Evolutionary conservation across 2,113 vertebrate species (phyloP).

Genomic region (Ramphastos sulfuratus): DNA sequence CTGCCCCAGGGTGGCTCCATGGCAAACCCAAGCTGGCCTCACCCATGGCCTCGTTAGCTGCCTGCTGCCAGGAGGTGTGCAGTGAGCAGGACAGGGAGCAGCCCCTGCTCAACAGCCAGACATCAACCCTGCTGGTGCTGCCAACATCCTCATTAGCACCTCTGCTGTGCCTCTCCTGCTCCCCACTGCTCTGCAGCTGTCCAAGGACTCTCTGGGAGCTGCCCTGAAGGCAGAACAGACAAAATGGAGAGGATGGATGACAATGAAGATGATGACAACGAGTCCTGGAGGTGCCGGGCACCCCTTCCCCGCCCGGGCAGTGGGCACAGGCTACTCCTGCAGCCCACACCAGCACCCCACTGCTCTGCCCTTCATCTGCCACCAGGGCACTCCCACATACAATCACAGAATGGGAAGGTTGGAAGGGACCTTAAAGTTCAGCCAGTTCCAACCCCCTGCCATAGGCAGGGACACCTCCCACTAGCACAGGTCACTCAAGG

Average conservation of each 20-base stretch:
- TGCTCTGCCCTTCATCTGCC: neutral
- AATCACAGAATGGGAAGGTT: too few relatives aligned
- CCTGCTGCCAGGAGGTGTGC: neutral
- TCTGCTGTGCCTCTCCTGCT: neutral
- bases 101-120: neutral
- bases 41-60: neutral
- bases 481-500: too few relatives aligned
- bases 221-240: neutral
- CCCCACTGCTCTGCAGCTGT: conserved; percentile 17
- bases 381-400: neutral
- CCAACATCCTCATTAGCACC: conserved; percentile 48
- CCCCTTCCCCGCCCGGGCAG: neutral
- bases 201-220: neutral
- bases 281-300: rapidly evolving
- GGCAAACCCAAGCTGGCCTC: neutral
- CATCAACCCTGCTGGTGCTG: neutral
- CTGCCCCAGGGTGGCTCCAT: neutral
- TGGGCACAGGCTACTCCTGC: neutral
- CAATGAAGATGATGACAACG: too few relatives aligned
- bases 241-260: neutral
- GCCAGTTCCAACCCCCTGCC: too few relatives aligned
- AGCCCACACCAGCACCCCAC: rapidly evolving
- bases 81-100: rapidly evolving
- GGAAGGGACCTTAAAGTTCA: too few relatives aligned
- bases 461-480: too few relatives aligned